Percentiles rank a stretch among this genome's conserved stretches.
Evolutionary conservation across 2,888 invertebrate genomes (phyloP).

Genomic region (Pheosia gnoma): DNA sequence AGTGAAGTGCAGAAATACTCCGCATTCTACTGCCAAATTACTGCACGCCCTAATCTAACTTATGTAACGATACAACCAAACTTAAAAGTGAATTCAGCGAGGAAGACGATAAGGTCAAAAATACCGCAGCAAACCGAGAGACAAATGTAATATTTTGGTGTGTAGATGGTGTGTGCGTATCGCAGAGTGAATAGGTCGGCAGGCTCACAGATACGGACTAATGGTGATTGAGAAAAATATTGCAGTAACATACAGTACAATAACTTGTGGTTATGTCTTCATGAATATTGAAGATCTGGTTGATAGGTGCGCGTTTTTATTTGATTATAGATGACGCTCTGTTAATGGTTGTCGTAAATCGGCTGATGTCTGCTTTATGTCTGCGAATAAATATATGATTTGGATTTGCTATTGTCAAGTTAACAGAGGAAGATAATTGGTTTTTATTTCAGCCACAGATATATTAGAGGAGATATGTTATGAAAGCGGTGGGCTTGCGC

Average conservation of each 20-base stretch:
- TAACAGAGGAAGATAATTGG: too few species aligned
- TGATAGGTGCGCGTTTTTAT: slow-evolving; percentile 68
- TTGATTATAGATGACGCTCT: slow-evolving; percentile 50
- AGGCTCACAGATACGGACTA: slow-evolving; percentile 79
- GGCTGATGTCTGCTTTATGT: slow-evolving; percentile 50
- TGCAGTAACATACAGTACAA: slow-evolving; percentile 66
- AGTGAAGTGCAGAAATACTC: slow-evolving; percentile 84
- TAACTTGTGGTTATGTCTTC: slow-evolving; percentile 81
- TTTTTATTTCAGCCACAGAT: too few species aligned
- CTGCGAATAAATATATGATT: slow-evolving; percentile 13
- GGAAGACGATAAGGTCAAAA: slow-evolving; percentile 29
- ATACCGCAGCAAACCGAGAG: slow-evolving; percentile 26
- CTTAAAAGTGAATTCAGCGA: slow-evolving; percentile 36
- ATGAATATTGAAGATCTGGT: slow-evolving; percentile 81
- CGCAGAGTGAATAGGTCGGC: slow-evolving; percentile 71
- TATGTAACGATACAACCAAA: slow-evolving; percentile 37
- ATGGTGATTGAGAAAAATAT: slow-evolving; percentile 84
- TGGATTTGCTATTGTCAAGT: not conserved
- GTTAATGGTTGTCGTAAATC: slow-evolving; percentile 66
- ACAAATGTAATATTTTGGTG: slow-evolving; percentile 62
- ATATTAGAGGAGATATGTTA: too few species aligned
- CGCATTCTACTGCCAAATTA: slow-evolving; percentile 77
- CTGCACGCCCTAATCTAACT: slow-evolving; percentile 52
- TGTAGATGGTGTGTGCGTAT: slow-evolving; percentile 55
- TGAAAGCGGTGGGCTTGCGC: too few species aligned